Evolutionary conservation across 2,113 vertebrate species (phyloP).

Genomic region (Triplophysa dalaica): DNA sequence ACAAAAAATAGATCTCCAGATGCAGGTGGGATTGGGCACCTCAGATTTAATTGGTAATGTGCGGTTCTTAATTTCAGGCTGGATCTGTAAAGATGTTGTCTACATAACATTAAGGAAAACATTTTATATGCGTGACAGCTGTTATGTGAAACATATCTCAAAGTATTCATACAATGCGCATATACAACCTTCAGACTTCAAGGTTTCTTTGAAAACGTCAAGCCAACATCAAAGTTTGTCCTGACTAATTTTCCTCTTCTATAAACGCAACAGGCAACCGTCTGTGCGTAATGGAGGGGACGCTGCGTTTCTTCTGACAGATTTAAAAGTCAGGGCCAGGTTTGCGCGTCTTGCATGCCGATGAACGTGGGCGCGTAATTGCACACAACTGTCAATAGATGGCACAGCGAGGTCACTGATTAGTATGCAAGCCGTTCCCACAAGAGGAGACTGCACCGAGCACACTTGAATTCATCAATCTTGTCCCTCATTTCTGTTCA

Average conservation of each 20-base stretch:
- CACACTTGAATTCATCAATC: slow-evolving; percentile 31
- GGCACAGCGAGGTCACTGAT: slow-evolving; percentile 69
- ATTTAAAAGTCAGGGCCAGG: neutral
- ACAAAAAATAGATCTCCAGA: neutral
- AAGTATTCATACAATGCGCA: no score
- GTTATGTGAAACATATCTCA: no score
- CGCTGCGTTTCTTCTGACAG: slow-evolving; percentile 14
- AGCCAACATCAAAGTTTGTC: slow-evolving; percentile 10
- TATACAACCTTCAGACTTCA: neutral
- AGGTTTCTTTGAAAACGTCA: neutral
- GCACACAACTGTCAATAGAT: slow-evolving; percentile 69
- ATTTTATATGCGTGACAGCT: no score
- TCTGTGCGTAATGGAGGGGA: neutral
- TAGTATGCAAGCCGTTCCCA: slow-evolving; percentile 61
- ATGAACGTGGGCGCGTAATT: slow-evolving; percentile 54
- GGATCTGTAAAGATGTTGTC: no score
- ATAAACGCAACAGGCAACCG: neutral
- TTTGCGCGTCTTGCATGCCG: neutral
- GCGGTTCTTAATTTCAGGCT: neutral
- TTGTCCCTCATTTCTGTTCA: slow-evolving; percentile 33
- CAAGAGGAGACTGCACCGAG: neutral
- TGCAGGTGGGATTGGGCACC: neutral
- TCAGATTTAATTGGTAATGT: neutral
- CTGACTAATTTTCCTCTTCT: neutral
- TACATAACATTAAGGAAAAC: no score